Evolutionary conservation across 2,888 invertebrate genomes (phyloP).

Genomic region (Leptinotarsa peninsularis): DNA sequence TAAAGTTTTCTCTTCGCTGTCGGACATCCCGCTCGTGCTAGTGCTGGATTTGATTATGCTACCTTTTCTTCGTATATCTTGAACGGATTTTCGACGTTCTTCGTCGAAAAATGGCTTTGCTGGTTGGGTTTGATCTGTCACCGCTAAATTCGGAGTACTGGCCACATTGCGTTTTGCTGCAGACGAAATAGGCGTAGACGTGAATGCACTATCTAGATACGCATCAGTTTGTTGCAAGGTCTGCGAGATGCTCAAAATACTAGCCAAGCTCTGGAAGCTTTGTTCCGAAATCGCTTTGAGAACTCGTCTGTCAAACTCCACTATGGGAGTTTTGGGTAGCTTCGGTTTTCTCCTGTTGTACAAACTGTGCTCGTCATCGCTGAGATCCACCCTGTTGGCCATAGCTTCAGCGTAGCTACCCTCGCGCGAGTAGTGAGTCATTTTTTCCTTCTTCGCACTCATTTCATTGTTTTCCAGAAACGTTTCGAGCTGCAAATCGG

Average conservation of each 20-base stretch:
- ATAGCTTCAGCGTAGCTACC: slow-evolving; percentile 65
- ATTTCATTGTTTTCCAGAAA: slow-evolving; percentile 31
- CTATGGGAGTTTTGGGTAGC: slow-evolving; percentile 58
- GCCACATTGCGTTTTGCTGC: slow-evolving; percentile 38
- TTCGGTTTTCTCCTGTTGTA: slow-evolving; percentile 68
- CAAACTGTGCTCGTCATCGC: slow-evolving; percentile 70
- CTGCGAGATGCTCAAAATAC: slow-evolving; percentile 49
- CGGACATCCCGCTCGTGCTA: slow-evolving; percentile 63
- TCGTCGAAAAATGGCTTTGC: slow-evolving; percentile 47
- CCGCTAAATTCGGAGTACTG: slow-evolving; percentile 49
- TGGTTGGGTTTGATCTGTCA: slow-evolving; percentile 54
- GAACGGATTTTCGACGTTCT: slow-evolving; percentile 68
- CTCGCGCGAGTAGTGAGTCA: slow-evolving; percentile 59
- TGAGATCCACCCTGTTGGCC: slow-evolving; percentile 62
- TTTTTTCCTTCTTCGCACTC: slow-evolving; percentile 50
- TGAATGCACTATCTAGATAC: slow-evolving; percentile 43
- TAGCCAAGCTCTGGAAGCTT: slow-evolving; percentile 60
- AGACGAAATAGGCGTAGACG: slow-evolving; percentile 41
- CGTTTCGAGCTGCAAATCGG: slow-evolving; percentile 49
- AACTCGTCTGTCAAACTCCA: slow-evolving; percentile 62
- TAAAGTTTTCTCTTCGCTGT: slow-evolving; percentile 59
- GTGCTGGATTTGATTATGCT: slow-evolving; percentile 62
- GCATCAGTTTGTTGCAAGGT: slow-evolving; percentile 41
- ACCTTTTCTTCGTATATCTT: slow-evolving; percentile 72
- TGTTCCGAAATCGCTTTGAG: slow-evolving; percentile 65